Evolutionary conservation across 2,797 vertebrate genomes (phyloP).

Genomic region (Spinus pinus): DNA sequence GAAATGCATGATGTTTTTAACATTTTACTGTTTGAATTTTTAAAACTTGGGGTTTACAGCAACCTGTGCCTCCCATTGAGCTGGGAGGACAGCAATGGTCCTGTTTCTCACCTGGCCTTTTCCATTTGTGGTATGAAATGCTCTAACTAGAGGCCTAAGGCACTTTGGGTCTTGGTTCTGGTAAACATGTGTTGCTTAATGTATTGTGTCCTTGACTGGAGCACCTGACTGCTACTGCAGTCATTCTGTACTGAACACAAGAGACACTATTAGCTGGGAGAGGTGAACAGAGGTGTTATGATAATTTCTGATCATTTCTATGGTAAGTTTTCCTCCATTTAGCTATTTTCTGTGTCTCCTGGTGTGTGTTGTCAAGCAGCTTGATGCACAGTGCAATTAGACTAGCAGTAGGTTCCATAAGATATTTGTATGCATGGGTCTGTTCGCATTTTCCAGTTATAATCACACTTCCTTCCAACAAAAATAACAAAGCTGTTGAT

Average conservation of each 20-base stretch:
- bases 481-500: conserved; percentile 44
- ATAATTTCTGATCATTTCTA: not conserved
- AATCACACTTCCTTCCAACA: not conserved
- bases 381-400: not conserved
- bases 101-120: not conserved
- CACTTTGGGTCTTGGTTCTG: not conserved
- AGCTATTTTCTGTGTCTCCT: not conserved
- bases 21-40: not conserved
- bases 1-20: not conserved
- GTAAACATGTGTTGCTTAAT: fast-evolving
- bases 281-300: not conserved
- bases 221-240: not conserved
- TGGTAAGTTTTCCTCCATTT: not conserved
- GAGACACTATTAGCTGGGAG: not conserved
- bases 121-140: not conserved
- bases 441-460: conserved; percentile 17
- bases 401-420: not conserved
- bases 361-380: not conserved
- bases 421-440: not conserved
- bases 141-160: not conserved
- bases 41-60: not conserved
- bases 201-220: not conserved
- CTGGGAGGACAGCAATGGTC: not conserved
- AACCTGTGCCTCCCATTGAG: not conserved
- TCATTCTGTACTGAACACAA: not conserved